Evolutionary conservation across 2,113 vertebrate genomes (phyloP).

Genomic region (Ophthalmolycus amberensis): DNA sequence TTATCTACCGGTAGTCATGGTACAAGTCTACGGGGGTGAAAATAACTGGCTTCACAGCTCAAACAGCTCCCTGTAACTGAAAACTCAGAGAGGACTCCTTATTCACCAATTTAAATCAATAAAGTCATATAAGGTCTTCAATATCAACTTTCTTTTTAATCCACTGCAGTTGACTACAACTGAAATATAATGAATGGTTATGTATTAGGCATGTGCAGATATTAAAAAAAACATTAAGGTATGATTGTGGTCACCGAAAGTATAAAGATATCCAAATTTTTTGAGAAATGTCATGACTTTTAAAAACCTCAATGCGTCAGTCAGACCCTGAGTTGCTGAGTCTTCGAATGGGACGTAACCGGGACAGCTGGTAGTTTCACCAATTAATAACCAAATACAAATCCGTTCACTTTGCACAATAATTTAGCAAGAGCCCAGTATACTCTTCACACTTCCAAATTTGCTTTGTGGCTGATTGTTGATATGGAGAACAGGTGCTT

Average conservation of each 20-base stretch:
- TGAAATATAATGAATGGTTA: background rate
- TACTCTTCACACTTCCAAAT: background rate
- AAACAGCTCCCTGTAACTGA: background rate
- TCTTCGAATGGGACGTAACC: too few species aligned
- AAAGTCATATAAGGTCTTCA: background rate
- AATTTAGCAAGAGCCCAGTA: background rate
- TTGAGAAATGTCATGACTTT: background rate
- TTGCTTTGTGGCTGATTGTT: background rate
- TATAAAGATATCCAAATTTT: background rate
- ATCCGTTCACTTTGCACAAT: background rate
- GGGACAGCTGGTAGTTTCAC: background rate
- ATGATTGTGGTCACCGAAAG: background rate
- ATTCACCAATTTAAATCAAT: background rate
- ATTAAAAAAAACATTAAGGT: background rate
- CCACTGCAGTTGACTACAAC: background rate
- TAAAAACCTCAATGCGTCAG: background rate
- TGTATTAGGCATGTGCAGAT: background rate
- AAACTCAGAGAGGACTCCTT: background rate
- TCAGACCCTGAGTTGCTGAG: background rate
- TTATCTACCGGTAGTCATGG: background rate
- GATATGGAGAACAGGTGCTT: background rate
- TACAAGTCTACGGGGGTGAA: background rate
- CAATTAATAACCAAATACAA: background rate
- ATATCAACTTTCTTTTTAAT: background rate
- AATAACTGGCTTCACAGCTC: background rate